Conservation (phyloP, 2,888 invertebrate species). For the Volucella bombylans region DNA sequence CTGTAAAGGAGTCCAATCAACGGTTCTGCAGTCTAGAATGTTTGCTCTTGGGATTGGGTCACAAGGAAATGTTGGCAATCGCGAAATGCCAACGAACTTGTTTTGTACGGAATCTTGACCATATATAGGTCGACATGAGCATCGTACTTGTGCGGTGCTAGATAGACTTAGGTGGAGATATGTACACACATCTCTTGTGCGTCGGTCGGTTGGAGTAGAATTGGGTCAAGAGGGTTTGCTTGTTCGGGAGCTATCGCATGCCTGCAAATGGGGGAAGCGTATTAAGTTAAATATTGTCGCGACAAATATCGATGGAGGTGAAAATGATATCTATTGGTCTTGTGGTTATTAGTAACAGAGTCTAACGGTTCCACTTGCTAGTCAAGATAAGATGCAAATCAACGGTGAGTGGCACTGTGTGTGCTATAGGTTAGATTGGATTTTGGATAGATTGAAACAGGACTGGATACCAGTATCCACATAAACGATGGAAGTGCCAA, state of each 20-base stretch:
- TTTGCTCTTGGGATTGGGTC: slow-evolving; percentile 49
- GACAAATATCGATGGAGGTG: slow-evolving; percentile 48
- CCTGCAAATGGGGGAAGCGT: slow-evolving; percentile 8
- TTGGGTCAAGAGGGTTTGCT: slow-evolving; percentile 54
- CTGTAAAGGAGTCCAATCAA: slow-evolving; percentile 60
- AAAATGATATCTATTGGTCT: slow-evolving; percentile 39
- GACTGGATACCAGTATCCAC: not conserved
- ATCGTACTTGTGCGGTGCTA: slow-evolving; percentile 16
- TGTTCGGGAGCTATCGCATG: slow-evolving; percentile 8
- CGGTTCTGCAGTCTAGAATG: slow-evolving; percentile 53
- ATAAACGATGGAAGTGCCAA: not conserved
- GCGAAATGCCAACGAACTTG: slow-evolving; percentile 61
- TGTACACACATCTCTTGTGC: not conserved
- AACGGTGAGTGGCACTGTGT: not conserved
- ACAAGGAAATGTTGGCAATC: slow-evolving; percentile 30
- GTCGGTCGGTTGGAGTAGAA: slow-evolving; percentile 20
- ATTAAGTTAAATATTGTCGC: slow-evolving; percentile 52
- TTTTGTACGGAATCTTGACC: slow-evolving; percentile 67
- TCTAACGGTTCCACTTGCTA: slow-evolving; percentile 48
- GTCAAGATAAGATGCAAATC: not conserved
- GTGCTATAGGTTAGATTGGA: slow-evolving; percentile 27
- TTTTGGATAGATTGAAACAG: slow-evolving; percentile 15
- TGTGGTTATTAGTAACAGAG: slow-evolving; percentile 23
- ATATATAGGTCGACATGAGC: slow-evolving; percentile 62
- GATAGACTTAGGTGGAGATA: slow-evolving; percentile 37